A percentile compares a stretch with the other conserved stretches of the same genome.
phyloP scores from a whole-genome alignment of 2,797 vertebrate species.

The Champsocephalus gunnari region DNA sequence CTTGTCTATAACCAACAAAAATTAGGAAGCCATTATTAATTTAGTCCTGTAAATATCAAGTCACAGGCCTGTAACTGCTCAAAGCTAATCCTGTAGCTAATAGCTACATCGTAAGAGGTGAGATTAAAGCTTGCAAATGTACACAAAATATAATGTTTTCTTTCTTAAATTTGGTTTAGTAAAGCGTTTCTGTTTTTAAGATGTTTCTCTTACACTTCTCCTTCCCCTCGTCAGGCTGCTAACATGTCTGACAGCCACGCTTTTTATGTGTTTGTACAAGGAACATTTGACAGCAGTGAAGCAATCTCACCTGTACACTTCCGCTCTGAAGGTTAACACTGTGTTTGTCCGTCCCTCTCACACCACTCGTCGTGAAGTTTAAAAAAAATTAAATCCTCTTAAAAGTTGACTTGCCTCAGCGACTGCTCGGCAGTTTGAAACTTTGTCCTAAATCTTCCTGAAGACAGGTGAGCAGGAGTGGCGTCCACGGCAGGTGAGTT shows the following conservation, averaged over 20 bases:
- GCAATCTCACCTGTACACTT: constrained; percentile 52
- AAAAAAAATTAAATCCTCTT: neutral
- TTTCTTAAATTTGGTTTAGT: neutral
- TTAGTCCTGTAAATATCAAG: neutral
- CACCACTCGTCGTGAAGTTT: neutral
- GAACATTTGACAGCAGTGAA: neutral
- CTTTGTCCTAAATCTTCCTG: constrained; percentile 37
- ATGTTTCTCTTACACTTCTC: neutral
- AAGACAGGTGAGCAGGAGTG: constrained; percentile 61
- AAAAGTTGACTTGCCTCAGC: neutral
- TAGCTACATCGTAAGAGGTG: too few relatives aligned
- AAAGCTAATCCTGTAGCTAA: neutral
- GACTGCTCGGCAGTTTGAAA: neutral
- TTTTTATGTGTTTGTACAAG: constrained; percentile 4
- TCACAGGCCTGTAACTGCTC: neutral
- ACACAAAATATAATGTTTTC: neutral
- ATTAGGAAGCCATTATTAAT: neutral
- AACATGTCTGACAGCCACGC: neutral
- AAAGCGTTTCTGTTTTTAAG: neutral
- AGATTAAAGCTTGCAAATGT: too few relatives aligned
- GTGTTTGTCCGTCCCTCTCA: neutral
- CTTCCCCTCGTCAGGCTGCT: neutral
- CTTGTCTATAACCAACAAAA: too few relatives aligned
- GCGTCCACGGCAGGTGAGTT: constrained; percentile 63
- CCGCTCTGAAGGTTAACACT: neutral